Percentiles rank a stretch among this genome's conserved stretches.
These are phyloP conservation scores for Empis stercorea DNA, from an alignment of 2,888 invertebrate genomes.

Conservation along the genomic window DNA sequence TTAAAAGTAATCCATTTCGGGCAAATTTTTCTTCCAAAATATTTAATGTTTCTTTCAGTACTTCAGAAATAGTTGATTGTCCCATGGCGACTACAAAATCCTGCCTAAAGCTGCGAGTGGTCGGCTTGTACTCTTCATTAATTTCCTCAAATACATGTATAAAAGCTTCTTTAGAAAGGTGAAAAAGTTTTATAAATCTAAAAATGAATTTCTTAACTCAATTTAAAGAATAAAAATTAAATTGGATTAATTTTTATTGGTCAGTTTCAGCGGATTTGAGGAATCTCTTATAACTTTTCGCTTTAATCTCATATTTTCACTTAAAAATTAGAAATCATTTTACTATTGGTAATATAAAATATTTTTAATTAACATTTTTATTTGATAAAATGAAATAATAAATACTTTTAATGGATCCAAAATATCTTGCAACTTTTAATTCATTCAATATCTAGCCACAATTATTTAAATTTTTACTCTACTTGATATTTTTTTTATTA, in stretches of 20 bases:
- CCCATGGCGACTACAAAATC: neutral
- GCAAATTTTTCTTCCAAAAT: constrained; percentile 2
- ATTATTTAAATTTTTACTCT: no score
- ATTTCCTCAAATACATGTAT: neutral
- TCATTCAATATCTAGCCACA: no score
- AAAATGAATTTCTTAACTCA: neutral
- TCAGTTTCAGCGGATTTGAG: constrained; percentile 2
- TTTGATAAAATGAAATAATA: no score
- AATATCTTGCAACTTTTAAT: no score
- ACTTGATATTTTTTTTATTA: no score
- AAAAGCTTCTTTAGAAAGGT: neutral
- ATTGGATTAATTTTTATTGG: neutral
- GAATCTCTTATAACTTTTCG: neutral
- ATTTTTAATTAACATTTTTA: no score
- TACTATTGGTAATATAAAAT: no score
- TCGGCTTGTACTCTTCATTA: neutral
- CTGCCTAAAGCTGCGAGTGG: neutral
- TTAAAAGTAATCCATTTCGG: neutral
- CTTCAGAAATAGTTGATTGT: constrained; percentile 1
- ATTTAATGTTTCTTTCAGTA: neutral
- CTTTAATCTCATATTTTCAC: no score
- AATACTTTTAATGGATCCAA: no score
- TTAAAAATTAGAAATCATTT: no score
- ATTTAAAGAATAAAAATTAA: no score
- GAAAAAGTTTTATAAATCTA: neutral